Conservation (phyloP, 2,888 invertebrate genomes). For the Dasysyrphus tricinctus region DNA sequence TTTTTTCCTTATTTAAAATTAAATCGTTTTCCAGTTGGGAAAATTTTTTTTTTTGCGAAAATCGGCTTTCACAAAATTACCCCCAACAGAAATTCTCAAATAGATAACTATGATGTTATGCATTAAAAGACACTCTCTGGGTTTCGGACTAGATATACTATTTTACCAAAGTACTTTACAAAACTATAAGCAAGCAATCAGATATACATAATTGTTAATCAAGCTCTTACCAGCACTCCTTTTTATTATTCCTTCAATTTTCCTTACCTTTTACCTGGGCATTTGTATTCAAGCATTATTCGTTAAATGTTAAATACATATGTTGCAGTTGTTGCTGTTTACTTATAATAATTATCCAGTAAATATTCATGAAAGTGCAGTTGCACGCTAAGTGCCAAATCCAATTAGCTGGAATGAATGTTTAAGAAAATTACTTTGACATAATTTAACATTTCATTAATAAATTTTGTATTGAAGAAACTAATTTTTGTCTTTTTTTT, state of each 20-base stretch:
- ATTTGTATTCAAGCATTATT: background rate
- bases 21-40: no score
- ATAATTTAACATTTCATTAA: slow-evolving; percentile 15
- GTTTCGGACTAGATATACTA: no score
- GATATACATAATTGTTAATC: background rate
- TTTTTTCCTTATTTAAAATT: no score
- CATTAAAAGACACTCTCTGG: no score
- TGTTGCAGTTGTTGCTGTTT: background rate
- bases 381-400: slow-evolving; percentile 17
- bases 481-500: background rate
- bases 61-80: no score
- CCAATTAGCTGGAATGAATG: slow-evolving; percentile 4
- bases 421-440: slow-evolving; percentile 5
- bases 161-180: no score
- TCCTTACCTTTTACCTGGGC: no score
- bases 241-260: background rate
- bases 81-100: no score
- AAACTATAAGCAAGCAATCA: background rate
- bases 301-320: background rate
- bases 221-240: background rate
- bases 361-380: slow-evolving; percentile 5
- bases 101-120: no score
- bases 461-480: background rate
- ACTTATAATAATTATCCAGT: background rate
- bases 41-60: no score